phyloP scores from a whole-genome alignment of 2,113 vertebrate species.

The Gopherus evgoodei region DNA sequence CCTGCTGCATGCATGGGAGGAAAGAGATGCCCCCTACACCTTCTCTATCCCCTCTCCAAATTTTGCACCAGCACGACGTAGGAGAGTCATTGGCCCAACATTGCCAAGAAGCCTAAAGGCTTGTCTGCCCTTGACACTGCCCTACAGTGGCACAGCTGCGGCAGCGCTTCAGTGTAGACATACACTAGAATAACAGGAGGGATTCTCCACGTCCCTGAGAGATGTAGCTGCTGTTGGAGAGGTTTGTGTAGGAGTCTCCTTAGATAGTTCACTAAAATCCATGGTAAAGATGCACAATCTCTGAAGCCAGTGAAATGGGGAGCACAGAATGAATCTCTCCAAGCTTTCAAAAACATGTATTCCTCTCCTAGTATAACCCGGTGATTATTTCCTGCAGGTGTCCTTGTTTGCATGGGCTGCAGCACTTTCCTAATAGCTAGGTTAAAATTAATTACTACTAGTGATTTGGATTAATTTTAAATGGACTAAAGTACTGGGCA shows the following conservation, averaged over 20 bases:
- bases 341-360: not conserved
- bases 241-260: not conserved
- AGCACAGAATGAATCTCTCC: not conserved
- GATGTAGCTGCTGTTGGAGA: not conserved
- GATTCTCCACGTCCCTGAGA: not conserved
- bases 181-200: not conserved
- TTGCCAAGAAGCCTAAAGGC: not conserved
- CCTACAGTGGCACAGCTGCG: not conserved
- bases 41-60: not conserved
- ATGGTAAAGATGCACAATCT: not conserved
- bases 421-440: constrained; percentile 38
- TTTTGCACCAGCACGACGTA: not conserved
- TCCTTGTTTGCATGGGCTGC: constrained; percentile 44
- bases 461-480: constrained; percentile 29
- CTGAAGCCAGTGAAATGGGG: not conserved
- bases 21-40: rapidly evolving
- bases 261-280: not conserved
- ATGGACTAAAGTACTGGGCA: not conserved
- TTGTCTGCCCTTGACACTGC: no score
- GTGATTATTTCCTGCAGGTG: constrained; percentile 40
- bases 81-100: not conserved
- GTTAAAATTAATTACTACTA: constrained; percentile 36
- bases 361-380: constrained; percentile 12
- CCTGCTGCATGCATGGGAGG: not conserved
- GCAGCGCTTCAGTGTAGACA: not conserved